Evolutionary conservation across 2,888 invertebrate species (phyloP), one percentile per base, ranked within the genome.

Genomic region (Alloscopus bannaensis): DNA sequence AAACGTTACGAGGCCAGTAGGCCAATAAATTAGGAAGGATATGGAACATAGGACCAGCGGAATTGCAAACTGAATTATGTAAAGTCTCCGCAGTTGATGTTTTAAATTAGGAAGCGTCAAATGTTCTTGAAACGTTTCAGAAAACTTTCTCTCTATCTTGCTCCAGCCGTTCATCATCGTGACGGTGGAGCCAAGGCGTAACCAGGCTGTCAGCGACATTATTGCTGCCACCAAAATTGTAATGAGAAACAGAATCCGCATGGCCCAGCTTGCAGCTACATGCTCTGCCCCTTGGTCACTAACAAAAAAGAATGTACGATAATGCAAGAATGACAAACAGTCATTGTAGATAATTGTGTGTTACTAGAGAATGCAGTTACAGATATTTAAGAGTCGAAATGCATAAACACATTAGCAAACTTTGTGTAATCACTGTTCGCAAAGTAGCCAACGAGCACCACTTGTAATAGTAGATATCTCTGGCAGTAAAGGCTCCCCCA

Each of bases 61-160:
- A 4, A 47, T 13, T 2, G 26, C 28, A 18, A 65, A 47, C 28
- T 65, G 20, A 29, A 47, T 20, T 4, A 47, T 11, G n/a, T 26
- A 1, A 18, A 45, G 47, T 18, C 11, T 18, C 22, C 16, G 20
- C 1, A 65, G 3, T 3, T 65, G 45, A 1, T 18, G n/a, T n/a
- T 16, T 8, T 2, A 65, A 11, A 8, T 28, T 28, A 2, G 64
- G 64, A 18, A 47, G 47, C 1, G 6, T 8, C 3, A 65, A 3
- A 13, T 1, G 13, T 4, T 4, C 6, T 6, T 47, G 28, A 11
- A 65, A 65, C n/a, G 20, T 18, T 24, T 28, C 18, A 13, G 22
- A 28, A 65, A 47, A 65, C 11, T 45, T 22, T n/a, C 18, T n/a
- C 36, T 65, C 64, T 20, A 65, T 45, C 18, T 28, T 47, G 16